A percentile compares a stretch with the other conserved stretches of the same genome.
Evolutionary conservation across 2,888 invertebrate species (phyloP).

Genomic region (Palloptera scutellata): DNA sequence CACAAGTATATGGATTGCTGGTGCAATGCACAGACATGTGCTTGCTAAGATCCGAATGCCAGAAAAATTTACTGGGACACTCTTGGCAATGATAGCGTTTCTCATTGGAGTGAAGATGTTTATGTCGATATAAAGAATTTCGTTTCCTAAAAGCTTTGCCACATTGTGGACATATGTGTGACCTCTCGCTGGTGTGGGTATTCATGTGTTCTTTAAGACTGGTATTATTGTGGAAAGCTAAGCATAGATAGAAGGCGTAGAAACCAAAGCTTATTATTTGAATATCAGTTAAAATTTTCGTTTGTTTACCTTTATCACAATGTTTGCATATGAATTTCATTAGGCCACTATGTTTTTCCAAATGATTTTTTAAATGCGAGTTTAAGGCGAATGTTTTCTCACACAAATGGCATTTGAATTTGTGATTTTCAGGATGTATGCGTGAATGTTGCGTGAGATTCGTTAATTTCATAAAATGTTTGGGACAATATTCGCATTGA

Average conservation of each 20-base stretch:
- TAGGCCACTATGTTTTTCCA: constrained; percentile 34
- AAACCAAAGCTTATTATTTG: no score
- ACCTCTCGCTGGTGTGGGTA: no score
- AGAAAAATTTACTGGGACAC: constrained; percentile 69
- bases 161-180: constrained; percentile 67
- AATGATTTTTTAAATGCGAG: constrained; percentile 65
- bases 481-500: constrained; percentile 65
- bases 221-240: no score
- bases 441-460: constrained; percentile 66
- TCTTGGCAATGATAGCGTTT: constrained; percentile 68
- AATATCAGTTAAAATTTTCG: no score
- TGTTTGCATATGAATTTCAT: no score
- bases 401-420: constrained; percentile 67
- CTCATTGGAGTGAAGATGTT: constrained; percentile 67
- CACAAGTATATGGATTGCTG: constrained; percentile 71
- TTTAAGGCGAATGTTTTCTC: constrained; percentile 66
- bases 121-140: constrained; percentile 69
- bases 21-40: constrained; percentile 66
- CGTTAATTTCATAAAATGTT: constrained; percentile 64
- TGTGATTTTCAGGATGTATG: constrained; percentile 67
- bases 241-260: no score
- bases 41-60: constrained; percentile 67
- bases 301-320: constrained; percentile 39
- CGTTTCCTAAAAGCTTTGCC: constrained; percentile 66
- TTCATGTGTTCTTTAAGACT: no score